Evolutionary conservation across 2,113 vertebrate species (phyloP).

Genomic region (Lagenorhynchus albirostris): DNA sequence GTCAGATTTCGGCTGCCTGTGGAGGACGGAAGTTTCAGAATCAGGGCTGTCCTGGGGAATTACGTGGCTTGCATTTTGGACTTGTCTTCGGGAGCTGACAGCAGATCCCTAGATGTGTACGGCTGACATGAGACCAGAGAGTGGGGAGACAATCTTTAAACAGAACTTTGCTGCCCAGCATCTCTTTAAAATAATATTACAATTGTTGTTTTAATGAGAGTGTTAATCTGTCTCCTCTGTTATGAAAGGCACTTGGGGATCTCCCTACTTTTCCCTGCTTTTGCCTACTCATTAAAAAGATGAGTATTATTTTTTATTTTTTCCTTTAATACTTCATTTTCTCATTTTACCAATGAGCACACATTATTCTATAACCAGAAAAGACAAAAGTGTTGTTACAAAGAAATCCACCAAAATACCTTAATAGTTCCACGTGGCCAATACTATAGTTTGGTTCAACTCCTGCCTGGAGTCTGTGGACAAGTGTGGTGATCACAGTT

Average conservation of each 20-base stretch:
- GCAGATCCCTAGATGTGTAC: neutral
- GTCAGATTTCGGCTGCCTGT: neutral
- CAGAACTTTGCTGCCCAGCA: neutral
- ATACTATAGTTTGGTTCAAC: neutral
- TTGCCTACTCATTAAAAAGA: neutral
- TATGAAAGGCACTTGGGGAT: neutral
- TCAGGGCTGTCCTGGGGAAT: neutral
- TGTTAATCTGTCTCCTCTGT: neutral
- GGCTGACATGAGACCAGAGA: neutral
- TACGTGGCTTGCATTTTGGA: neutral
- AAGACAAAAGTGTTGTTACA: neutral
- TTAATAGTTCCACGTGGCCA: neutral
- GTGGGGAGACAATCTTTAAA: neutral
- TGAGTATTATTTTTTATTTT: neutral
- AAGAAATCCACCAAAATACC: neutral
- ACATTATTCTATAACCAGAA: neutral
- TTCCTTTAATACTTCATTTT: neutral
- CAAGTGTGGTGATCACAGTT: neutral
- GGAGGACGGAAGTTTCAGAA: neutral
- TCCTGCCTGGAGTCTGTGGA: neutral
- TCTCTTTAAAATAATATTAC: neutral
- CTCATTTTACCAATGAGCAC: neutral
- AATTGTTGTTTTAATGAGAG: neutral
- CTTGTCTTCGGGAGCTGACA: neutral
- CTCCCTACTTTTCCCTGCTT: neutral